Base-by-base conservation (phyloP, 2,888 invertebrate species). In the Leptinotarsa peninsularis region DNA sequence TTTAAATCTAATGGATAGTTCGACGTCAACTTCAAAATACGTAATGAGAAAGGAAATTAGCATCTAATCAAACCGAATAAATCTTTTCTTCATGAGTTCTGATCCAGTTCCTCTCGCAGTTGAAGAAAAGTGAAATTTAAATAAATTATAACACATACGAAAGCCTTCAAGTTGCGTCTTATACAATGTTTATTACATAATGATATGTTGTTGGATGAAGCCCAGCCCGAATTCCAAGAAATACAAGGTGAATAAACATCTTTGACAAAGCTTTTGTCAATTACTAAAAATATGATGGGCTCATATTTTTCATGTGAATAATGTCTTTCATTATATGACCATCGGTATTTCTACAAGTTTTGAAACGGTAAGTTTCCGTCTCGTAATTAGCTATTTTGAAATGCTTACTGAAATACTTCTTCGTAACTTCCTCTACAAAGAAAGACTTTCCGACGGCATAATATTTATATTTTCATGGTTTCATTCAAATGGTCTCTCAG, bases 51-150 rank as follows among this genome's bases (percentile, higher is more conserved):
- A 43, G 43, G 18, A 21, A 52, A 68, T 68, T 68, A 52, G 68
- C 68, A 68, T 68, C 54, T 68, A 68, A 68, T 68, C 54, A 54
- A 68, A 52, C 17, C 58, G 58, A 58, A 58, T 52, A 68, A 68
- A 68, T 54, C 68, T 50, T 58, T 58, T 14, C 58, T 58, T 15
- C 21, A 21, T 58, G 4, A 58, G 52, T n/a, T 27, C 27, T 49
- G 50, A 54, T 68, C 27, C n/a, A 43, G 54, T 68, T 68, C 68
- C 54, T 68, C 54, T 27, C 49, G 68, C 52, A 50, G 43, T 75
- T 54, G 75, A 73, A 93, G 86, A 71, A 73, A 76, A 77, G 77
- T 73, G 76, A 80, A 77, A 76, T 74, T 76, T 78, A 79, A 78
- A 79, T 79, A 79, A 78, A 78, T 77, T 76, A 79, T 78, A 73